phyloP scores from a whole-genome alignment of 2,113 vertebrate genomes.

The Leptobrachium ailaonicum region DNA sequence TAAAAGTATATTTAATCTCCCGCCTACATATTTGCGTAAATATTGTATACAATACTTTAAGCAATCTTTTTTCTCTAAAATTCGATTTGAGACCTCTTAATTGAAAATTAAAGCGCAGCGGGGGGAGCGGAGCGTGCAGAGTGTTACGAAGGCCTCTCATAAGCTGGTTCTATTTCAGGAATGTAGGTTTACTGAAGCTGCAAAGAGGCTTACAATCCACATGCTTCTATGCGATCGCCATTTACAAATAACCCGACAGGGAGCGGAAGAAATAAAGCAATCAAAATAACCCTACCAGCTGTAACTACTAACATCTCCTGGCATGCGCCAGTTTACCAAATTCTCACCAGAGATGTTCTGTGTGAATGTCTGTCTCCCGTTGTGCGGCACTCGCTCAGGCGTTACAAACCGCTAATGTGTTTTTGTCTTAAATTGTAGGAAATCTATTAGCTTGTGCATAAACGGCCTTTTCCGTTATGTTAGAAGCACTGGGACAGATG shows the following conservation, averaged over 20 bases:
- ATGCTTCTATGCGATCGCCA: conserved; percentile 54
- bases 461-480: not conserved
- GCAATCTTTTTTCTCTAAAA: too few species aligned
- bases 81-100: not conserved
- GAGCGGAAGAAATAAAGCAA: conserved; percentile 52
- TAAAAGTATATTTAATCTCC: too few species aligned
- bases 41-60: too few species aligned
- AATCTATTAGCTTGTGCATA: not conserved
- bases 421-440: not conserved
- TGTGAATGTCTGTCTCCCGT: not conserved
- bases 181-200: conserved; percentile 54
- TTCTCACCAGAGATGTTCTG: not conserved
- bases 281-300: conserved; percentile 43
- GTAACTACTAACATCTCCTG: not conserved
- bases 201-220: conserved; percentile 61
- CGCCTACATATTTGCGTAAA: too few species aligned
- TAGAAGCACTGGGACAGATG: not conserved
- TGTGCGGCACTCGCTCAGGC: not conserved
- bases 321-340: not conserved
- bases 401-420: not conserved
- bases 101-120: not conserved
- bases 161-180: conserved; percentile 50
- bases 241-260: conserved; percentile 50
- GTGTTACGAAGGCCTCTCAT: conserved; percentile 36
- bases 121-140: conserved; percentile 12